These are phyloP conservation scores for Anthrax anthrax DNA, from an alignment of 2,888 invertebrate species.

Conservation along the genomic window DNA sequence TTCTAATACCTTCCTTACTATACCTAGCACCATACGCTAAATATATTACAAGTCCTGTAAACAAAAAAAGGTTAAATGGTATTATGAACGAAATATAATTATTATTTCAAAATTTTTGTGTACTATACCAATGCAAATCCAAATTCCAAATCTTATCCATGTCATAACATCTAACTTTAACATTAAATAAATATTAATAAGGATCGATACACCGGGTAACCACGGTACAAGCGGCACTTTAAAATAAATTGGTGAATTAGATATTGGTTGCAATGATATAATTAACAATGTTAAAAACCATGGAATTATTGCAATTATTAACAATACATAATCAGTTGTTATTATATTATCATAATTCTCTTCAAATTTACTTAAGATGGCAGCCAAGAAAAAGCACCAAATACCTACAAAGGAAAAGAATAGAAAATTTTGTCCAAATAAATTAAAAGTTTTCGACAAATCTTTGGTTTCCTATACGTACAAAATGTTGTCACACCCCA, in stretches of 20 bases:
- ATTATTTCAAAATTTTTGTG: background rate
- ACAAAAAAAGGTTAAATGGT: background rate
- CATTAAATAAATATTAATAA: constrained; percentile 76
- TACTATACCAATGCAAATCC: constrained; percentile 57
- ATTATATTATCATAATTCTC: constrained; percentile 16
- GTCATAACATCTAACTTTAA: constrained; percentile 44
- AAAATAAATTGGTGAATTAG: constrained; percentile 46
- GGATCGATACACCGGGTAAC: constrained; percentile 64
- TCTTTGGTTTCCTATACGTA: constrained; percentile 18
- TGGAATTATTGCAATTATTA: constrained; percentile 17
- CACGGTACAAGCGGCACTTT: constrained; percentile 70
- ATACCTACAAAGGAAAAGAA: constrained; percentile 15
- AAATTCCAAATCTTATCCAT: constrained; percentile 70
- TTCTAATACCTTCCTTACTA: constrained; percentile 25
- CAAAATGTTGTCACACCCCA: constrained; percentile 33
- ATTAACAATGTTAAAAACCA: constrained; percentile 36
- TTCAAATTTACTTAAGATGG: constrained; percentile 21
- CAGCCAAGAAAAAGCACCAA: constrained; percentile 23
- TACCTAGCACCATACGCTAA: constrained; percentile 44
- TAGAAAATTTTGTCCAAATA: no score
- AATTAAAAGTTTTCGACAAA: background rate
- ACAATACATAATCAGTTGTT: constrained; percentile 14
- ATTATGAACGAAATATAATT: background rate
- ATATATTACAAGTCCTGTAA: constrained; percentile 41
- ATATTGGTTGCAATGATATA: constrained; percentile 47